These are phyloP conservation scores for Lasioglossum zephyrum DNA, from an alignment of 2,888 invertebrate species.

Conservation along the genomic window DNA sequence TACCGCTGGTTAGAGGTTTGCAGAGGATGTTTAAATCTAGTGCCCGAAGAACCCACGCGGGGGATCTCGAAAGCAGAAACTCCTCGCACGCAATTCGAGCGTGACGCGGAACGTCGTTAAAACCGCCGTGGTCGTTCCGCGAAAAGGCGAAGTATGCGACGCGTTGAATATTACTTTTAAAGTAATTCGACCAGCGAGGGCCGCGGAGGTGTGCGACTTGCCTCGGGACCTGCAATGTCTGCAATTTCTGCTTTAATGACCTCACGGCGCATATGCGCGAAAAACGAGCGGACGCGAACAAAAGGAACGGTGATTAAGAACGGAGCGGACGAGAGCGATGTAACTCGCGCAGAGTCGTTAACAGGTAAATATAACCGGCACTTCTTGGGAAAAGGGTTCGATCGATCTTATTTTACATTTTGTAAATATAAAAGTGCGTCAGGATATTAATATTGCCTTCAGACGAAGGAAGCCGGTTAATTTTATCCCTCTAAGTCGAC, in stretches of 20 bases:
- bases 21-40: not conserved
- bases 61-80: not conserved
- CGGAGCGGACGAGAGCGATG: not conserved
- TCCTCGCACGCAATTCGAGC: not conserved
- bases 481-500: not conserved
- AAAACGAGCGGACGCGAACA: not conserved
- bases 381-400: not conserved
- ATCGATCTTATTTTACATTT: slow-evolving; percentile 15
- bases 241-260: slow-evolving; percentile 17
- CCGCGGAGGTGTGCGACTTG: too few species aligned
- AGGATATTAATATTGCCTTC: slow-evolving; percentile 14
- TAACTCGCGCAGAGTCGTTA: not conserved
- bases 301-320: slow-evolving; percentile 8
- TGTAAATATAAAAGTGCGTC: not conserved
- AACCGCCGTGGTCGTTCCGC: not conserved
- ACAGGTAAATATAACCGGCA: slow-evolving; percentile 2
- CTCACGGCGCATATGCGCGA: not conserved
- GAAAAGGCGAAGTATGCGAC: not conserved
- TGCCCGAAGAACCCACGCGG: not conserved
- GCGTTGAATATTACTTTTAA: slow-evolving; percentile 11
- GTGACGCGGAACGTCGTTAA: not conserved
- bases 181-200: slow-evolving; percentile 3
- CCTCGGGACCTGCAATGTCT: not conserved
- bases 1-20: not conserved
- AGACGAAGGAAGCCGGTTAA: not conserved